A percentile compares a stretch with the other conserved stretches of the same genome.
Evolutionary conservation across 2,113 vertebrate species (phyloP).

Genomic region (Brachyhypopomus gauderio): DNA sequence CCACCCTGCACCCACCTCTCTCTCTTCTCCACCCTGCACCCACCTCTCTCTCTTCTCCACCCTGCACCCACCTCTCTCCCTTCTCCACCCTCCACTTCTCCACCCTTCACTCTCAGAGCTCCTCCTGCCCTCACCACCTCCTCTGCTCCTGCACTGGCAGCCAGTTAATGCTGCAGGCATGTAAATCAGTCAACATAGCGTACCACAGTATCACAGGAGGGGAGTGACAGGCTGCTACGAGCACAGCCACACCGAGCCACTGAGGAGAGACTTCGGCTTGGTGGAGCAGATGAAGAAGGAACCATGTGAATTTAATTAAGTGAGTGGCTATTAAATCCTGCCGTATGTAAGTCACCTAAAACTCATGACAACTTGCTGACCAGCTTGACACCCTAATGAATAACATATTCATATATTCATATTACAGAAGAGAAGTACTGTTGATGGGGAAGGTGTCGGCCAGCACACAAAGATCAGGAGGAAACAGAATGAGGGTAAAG

Average conservation of each 20-base stretch:
- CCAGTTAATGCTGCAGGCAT: constrained; percentile 45
- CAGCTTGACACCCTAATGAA: neutral
- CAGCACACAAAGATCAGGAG: neutral
- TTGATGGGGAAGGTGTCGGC: neutral
- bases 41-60: too few species aligned
- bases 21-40: constrained; percentile 47
- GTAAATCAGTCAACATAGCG: constrained; percentile 38
- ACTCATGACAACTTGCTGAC: neutral
- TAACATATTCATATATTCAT: neutral
- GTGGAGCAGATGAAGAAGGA: neutral
- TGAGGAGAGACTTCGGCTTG: neutral
- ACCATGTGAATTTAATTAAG: neutral
- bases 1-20: constrained; percentile 45
- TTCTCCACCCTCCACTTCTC: too few species aligned
- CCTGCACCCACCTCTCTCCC: too few species aligned
- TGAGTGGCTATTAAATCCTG: too few species aligned
- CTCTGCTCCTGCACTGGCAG: constrained; percentile 4
- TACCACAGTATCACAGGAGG: neutral
- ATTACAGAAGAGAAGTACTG: neutral
- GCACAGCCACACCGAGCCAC: neutral
- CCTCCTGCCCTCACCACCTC: constrained; percentile 34
- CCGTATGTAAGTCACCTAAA: neutral
- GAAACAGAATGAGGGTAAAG: neutral
- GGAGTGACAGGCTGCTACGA: neutral
- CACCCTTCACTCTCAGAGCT: constrained; percentile 52